Evolutionary conservation across 2,113 vertebrate genomes (phyloP), one percentile per base, ranked within the genome.

Genomic region (Cyanoramphus novaezelandiae): DNA sequence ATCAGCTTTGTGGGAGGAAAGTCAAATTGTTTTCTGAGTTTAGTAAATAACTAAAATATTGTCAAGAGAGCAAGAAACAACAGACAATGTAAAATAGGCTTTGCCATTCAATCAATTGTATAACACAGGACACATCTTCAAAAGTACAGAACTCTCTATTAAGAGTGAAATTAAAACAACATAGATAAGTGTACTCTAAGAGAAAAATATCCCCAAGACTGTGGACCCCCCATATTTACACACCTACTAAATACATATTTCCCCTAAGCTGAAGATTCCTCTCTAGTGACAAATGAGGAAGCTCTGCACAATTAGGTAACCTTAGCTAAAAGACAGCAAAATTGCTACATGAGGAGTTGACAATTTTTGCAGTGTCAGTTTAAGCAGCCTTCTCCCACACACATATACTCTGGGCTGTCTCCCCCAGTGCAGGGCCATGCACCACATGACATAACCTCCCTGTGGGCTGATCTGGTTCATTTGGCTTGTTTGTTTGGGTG

Each of bases 381-480:
- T 52, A 64, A 82, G 49, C 44, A 78, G 70, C 35, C 44, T 72
- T 43, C 37, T 76, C 29, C 6, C 41, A 9, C 27, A 44, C 31
- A 8, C 29, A 44, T 39, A 20, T 10, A 24, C n/a, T 7, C 43
- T 68, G 23, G 1, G 1, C 49, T 35, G 1, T 24, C 33, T 50
- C 33, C 35, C 27, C 0, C 0, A 49, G 62, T 46, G n/a, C 21
- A 57, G 67, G 6, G 41, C 50, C 62, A 27, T 83, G 72, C 41
- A 75, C 28, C 27, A 55, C 18, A 15, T 41, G 81, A 78, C 2
- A 0, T 13, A 55, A 64, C 31, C 31, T 49, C 71, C 49, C 49
- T 14, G 16, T 0, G 3, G 49, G 20, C 33, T 43, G 17, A 21
- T 20, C 9, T 0, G 0, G 7, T 24, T 83, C 5, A 1, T 55